Base-by-base conservation (phyloP, 2,113 vertebrate species). In the Gallinago paraguaiae region DNA sequence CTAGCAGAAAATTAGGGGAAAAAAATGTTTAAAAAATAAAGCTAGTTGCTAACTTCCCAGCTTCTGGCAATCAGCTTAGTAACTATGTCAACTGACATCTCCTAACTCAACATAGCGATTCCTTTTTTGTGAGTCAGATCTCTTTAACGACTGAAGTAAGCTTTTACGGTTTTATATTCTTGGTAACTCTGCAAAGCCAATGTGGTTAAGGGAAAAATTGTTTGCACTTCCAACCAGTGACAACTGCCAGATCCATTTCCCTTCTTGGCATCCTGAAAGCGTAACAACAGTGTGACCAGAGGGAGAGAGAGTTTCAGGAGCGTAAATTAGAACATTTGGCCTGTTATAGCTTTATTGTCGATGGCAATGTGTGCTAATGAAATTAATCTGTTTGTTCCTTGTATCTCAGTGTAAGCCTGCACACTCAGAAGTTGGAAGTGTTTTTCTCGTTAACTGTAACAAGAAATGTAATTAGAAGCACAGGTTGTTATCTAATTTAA, bases 211-310 rank as follows among this genome's bases (percentile, higher is more conserved):
- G 72, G 72, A 90, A 93, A 88, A 88, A 92, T 37, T 45, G 64
- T 94, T 93, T 92, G 79, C 25, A 8, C 72, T 90, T 96, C 76
- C 86, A 94, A 20, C 56, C n/a, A 69, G 68, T 82, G 69, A 93
- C 90, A 83, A 91, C 18, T 88, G 95, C 93, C 95, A 97, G 93
- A 94, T 84, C 85, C 80, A 71, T 94, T 95, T 96, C 86, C 64
- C 80, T 94, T 93, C 65, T 63, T 94, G 95, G 92, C 86, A 92
- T 79, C 76, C 76, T 75, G 45, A 50, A 92, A 86, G 72, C n/a
- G 14, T 88, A 93, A 83, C 74, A 87, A 72, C 82, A 91, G 70
- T 3, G 60, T 86, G 88, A 77, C 60, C 7, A 3, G 76, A 96
- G 79, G 61, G 85, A 93, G 82, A 64, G 51, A 39, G 86, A 75